Evolutionary conservation across 1,140 invertebrate genomes (phyloP).

Genomic region (Rhyzopertha dominica): DNA sequence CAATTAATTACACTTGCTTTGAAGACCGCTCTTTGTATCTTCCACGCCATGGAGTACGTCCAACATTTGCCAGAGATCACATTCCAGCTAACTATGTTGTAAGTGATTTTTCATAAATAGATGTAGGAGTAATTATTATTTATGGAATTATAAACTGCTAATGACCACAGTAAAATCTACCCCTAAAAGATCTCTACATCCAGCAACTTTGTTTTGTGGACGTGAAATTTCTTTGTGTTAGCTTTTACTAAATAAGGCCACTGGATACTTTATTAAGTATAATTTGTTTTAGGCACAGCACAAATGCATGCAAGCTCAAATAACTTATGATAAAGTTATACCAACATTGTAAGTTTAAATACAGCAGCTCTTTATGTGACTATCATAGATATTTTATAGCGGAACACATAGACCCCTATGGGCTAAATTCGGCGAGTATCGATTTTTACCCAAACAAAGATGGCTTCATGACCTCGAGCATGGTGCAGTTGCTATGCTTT

Average conservation of each 20-base stretch:
- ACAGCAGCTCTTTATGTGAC: not conserved
- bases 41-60: conserved; percentile 48
- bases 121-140: conserved; percentile 17
- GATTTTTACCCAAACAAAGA: conserved; percentile 72
- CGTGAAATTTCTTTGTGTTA: too few species aligned
- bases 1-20: conserved; percentile 62
- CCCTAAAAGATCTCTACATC: too few species aligned
- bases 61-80: conserved; percentile 54
- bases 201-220: too few species aligned
- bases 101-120: conserved; percentile 28
- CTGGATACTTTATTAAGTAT: too few species aligned
- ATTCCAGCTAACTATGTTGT: conserved; percentile 59
- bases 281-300: conserved; percentile 58
- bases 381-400: conserved; percentile 49
- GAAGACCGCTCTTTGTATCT: conserved; percentile 46
- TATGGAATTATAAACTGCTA: conserved; percentile 26
- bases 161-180: too few species aligned
- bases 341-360: conserved; percentile 58
- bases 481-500: conserved; percentile 78
- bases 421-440: conserved; percentile 79
- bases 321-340: conserved; percentile 59
- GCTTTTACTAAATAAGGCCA: too few species aligned
- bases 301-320: conserved; percentile 64
- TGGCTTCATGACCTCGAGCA: conserved; percentile 86
- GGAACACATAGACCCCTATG: conserved; percentile 76